Evolutionary conservation across 2,797 vertebrate species (phyloP), one percentile per base, ranked within the genome.

Genomic region (Pteropus rufus): DNA sequence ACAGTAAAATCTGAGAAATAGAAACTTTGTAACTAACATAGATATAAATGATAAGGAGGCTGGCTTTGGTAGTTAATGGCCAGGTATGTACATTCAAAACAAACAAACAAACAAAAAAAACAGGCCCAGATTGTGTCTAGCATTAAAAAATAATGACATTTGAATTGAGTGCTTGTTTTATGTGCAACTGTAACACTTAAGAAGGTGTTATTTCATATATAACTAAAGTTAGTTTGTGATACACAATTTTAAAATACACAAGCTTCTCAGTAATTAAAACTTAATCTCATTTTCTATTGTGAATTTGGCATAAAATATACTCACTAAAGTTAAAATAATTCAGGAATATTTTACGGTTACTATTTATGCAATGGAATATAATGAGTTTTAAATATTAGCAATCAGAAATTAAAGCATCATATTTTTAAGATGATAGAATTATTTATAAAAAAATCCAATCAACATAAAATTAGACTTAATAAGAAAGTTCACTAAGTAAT

Each of bases 311-410:
- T 62, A 44, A 0, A 49, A 29, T 21, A 73, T 41, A 79, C 31
- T 88, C 56, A 65, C 12, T 93, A 87, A 18, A 90, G 16, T 31
- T 80, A 76, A 94, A 84, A 31, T 49, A 87, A 86, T 52, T 93
- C 29, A 93, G 67, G 19, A 87, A 44, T 81, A 94, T 80, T 95
- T 89, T 76, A 39, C 10, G 23, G 58, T 26, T 39, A 89, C 14
- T 67, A 26, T 79, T 88, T 93, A 29, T 89, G 9, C 11, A 94
- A 34, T 62, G 14, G 93, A 75, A 86, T 49, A 49, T 14, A 87
- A 56, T 72, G 41, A 72, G 36, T 86, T 83, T 83, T 46, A 83
- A 82, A 52, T 86, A 83, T 73, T 92, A 80, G 18, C 79, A 36
- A 91, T 83, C 24, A 73, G 16, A 10, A 83, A 73, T 49, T 69